Conservation (phyloP, 2,113 vertebrate genomes). For the Mus pahari region DNA sequence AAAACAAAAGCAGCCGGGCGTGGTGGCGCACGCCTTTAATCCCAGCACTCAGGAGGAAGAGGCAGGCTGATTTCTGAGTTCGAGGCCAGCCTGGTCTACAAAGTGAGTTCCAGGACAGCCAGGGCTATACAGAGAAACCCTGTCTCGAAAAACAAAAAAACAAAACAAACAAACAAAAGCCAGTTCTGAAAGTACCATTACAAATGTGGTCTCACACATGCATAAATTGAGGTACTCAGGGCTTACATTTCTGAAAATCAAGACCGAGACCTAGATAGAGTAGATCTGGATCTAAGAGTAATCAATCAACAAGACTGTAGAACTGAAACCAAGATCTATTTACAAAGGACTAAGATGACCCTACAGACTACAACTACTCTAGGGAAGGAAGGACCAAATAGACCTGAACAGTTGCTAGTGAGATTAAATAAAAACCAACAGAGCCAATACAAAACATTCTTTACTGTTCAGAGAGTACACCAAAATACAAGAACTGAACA, state of each 20-base stretch:
- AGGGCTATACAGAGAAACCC: not conserved
- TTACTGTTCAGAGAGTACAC: not conserved
- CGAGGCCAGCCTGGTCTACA: no score
- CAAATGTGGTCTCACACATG: not conserved
- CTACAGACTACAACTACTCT: not conserved
- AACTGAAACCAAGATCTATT: constrained; percentile 1
- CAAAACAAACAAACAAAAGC: not conserved
- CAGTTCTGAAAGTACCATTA: not conserved
- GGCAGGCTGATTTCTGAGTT: no score
- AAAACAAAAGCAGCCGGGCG: no score
- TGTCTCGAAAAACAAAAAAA: not conserved
- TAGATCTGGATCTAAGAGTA: not conserved
- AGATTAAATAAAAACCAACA: not conserved
- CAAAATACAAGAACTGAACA: not conserved
- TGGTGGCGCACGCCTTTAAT: not conserved
- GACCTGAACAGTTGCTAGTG: not conserved
- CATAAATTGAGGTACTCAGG: not conserved
- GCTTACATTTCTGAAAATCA: not conserved
- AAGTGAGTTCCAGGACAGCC: no score
- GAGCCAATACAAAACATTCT: not conserved
- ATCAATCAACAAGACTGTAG: not conserved
- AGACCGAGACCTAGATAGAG: not conserved
- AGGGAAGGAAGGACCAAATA: not conserved
- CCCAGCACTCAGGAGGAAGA: no score
- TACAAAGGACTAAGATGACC: constrained; percentile 35